A percentile compares a stretch with the other conserved stretches of the same genome.
Conservation (phyloP, 1,140 invertebrate species). For the Drosophila ohnishii region DNA sequence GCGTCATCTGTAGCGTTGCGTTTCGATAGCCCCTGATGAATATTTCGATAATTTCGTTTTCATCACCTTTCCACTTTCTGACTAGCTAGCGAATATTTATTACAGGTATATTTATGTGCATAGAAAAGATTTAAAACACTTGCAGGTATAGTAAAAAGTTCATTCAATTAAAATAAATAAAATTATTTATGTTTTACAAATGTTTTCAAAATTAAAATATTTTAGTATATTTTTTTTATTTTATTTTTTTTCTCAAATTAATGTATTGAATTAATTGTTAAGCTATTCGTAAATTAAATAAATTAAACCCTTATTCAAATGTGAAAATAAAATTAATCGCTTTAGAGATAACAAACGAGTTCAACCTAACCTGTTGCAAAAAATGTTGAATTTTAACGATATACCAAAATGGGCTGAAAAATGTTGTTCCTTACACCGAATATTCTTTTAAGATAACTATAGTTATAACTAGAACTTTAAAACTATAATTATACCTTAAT, state of each 20-base stretch:
- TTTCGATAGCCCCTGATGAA: slow-evolving; percentile 31
- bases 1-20: slow-evolving; percentile 49
- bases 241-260: neutral
- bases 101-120: neutral
- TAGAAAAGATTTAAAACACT: neutral
- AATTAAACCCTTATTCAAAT: too few relatives aligned
- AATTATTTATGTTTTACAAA: neutral
- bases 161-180: too few relatives aligned
- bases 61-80: neutral
- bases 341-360: too few relatives aligned
- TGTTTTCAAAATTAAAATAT: neutral
- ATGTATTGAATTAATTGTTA: neutral
- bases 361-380: slow-evolving; percentile 3
- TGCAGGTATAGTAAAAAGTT: too few relatives aligned
- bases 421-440: neutral
- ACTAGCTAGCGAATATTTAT: neutral
- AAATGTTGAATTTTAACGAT: neutral
- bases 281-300: too few relatives aligned
- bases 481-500: too few relatives aligned
- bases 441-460: too few relatives aligned
- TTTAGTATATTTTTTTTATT: neutral
- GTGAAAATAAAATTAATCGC: neutral
- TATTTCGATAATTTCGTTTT: slow-evolving; percentile 5
- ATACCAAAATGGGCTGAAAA: neutral
- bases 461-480: too few relatives aligned